A percentile compares a stretch with the other conserved stretches of the same genome.
Conservation (phyloP, 53 echinoderm and acorn worm genomes). For the Paracentrotus lividus region DNA sequence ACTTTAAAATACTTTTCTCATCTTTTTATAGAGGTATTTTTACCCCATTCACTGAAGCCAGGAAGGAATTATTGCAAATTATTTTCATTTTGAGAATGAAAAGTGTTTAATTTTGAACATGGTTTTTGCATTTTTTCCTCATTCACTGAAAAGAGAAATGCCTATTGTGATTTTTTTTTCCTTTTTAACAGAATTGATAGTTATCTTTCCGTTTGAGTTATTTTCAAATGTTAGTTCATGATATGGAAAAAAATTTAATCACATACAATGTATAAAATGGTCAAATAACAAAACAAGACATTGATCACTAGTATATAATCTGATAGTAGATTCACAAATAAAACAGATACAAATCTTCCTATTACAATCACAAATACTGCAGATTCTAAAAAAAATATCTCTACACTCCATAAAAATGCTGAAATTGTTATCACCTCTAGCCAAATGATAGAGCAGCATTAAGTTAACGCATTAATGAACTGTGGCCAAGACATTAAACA, state of each 20-base stretch:
- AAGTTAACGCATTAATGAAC: constrained; percentile 15
- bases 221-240: not conserved
- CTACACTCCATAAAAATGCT: not conserved
- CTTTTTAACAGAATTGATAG: not conserved
- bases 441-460: constrained; percentile 24
- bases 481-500: not conserved
- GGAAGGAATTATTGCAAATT: too few species aligned
- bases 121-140: too few species aligned
- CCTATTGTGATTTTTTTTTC: too few species aligned
- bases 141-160: too few species aligned
- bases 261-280: not conserved
- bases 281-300: not conserved
- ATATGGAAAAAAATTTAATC: not conserved
- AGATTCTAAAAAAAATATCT: not conserved
- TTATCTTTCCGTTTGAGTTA: not conserved
- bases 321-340: not conserved
- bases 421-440: not conserved
- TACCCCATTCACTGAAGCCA: not conserved
- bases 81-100: not conserved
- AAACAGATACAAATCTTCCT: constrained; percentile 5
- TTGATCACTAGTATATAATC: not conserved
- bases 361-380: constrained; percentile 14
- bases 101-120: too few species aligned
- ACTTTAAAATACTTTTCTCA: not conserved
- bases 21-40: not conserved